A percentile compares a stretch with the other conserved stretches of the same genome.
These are phyloP conservation scores for Teinopalpus imperialis DNA, from an alignment of 2,888 invertebrate genomes.

Conservation along the genomic window DNA sequence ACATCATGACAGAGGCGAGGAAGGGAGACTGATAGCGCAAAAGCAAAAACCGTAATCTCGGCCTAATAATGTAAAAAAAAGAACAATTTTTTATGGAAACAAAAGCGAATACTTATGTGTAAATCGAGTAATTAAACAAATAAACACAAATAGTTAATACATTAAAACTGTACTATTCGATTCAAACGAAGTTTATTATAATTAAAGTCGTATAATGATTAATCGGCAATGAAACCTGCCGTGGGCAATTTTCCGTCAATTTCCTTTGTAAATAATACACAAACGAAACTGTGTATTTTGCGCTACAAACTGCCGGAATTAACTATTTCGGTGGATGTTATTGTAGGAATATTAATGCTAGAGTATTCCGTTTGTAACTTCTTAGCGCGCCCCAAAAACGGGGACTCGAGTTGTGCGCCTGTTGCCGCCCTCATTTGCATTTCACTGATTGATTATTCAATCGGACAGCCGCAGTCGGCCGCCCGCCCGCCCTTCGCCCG, in stretches of 20 bases:
- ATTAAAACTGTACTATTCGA: too few species aligned
- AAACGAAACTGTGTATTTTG: constrained; percentile 18
- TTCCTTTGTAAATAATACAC: constrained; percentile 22
- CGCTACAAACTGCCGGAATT: constrained; percentile 1
- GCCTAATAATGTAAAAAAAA: too few species aligned
- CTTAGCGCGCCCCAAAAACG: constrained; percentile 38
- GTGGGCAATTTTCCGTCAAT: constrained; percentile 8
- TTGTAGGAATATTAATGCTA: constrained; percentile 24
- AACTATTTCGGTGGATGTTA: constrained; percentile 18
- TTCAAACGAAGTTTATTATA: constrained; percentile 7
- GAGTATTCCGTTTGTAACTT: constrained; percentile 34
- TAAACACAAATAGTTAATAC: too few species aligned
- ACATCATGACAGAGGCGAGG: too few species aligned
- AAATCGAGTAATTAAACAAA: too few species aligned
- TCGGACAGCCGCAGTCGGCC: constrained; percentile 53
- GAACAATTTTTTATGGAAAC: too few species aligned
- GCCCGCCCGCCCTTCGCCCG: constrained; percentile 29
- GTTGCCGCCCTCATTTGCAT: constrained; percentile 72
- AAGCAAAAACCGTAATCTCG: too few species aligned
- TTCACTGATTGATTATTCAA: constrained; percentile 77
- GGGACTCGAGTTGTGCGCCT: constrained; percentile 47
- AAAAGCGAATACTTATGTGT: too few species aligned
- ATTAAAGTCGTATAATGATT: constrained; percentile 22
- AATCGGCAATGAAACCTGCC: constrained; percentile 9
- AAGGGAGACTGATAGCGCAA: too few species aligned